Evolutionary conservation across 1,140 invertebrate genomes (phyloP).

Genomic region (Anoplophora glabripennis): DNA sequence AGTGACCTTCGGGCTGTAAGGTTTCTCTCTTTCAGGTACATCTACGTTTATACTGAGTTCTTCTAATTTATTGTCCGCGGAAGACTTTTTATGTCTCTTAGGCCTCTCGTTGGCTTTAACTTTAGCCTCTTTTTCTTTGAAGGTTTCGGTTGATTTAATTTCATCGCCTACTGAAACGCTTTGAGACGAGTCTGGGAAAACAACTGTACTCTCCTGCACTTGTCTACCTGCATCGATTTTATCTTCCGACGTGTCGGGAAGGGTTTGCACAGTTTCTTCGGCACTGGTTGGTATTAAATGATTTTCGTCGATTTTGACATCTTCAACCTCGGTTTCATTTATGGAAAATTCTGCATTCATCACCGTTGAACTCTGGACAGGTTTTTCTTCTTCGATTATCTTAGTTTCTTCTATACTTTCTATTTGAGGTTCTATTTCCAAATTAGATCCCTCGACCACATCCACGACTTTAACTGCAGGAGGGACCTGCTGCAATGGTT

Average conservation of each 20-base stretch:
- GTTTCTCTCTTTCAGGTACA: conserved; percentile 28
- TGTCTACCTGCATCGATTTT: background rate
- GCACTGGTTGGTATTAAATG: background rate
- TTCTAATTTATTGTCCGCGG: conserved; percentile 1
- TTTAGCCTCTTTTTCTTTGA: conserved; percentile 5
- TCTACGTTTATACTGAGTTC: conserved; percentile 31
- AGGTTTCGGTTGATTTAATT: background rate
- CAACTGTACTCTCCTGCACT: background rate
- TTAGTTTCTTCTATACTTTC: conserved; percentile 2
- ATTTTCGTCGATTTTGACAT: too few relatives aligned
- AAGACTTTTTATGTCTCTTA: conserved; percentile 11
- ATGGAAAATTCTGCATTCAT: too few relatives aligned
- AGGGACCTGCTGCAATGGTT: too few relatives aligned
- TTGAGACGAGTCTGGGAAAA: background rate
- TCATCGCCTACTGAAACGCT: background rate
- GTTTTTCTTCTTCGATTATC: background rate
- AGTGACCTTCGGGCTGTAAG: conserved; percentile 44
- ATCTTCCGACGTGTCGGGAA: background rate
- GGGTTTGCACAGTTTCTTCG: background rate
- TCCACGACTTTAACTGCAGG: too few relatives aligned
- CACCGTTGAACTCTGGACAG: background rate
- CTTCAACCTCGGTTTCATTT: too few relatives aligned
- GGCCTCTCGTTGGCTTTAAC: conserved; percentile 1
- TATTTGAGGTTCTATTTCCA: background rate
- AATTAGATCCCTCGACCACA: background rate